Evolutionary conservation across 2,888 invertebrate genomes (phyloP), one percentile per base, ranked within the genome.

Genomic region (Cacoxenus indagator): DNA sequence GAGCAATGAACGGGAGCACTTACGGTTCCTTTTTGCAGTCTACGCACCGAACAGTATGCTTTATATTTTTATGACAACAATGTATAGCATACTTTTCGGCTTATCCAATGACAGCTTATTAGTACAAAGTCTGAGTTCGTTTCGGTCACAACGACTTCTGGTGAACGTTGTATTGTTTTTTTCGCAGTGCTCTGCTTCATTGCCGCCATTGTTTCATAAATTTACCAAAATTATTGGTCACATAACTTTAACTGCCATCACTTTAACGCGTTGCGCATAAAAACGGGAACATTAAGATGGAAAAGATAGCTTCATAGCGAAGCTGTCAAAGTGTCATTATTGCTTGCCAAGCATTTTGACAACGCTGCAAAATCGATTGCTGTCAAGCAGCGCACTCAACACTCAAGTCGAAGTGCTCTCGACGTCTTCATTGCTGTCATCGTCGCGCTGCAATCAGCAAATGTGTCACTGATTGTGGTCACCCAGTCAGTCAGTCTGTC

Each of bases 361-460:
- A 37, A 37, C 37, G 14, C 8, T 37, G 37, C 22, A 17, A 5
- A 51, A 51, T 51, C 48, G 22, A 51, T 22, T 51, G 48, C 19
- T 51, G 48, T n/a, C n/a, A n/a, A 5, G 11, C 45, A 43, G 37
- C 43, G 43, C 65, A 73, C 69, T 73, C 68, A 71, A 71, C 48
- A 72, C 61, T 51, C 9, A 4, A 22, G 48, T 6, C 6, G 19
- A 17, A 22, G 22, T 22, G 22, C 67, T 83, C 73, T 74, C 71
- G 37, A 73, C 76, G 70, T 79, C 73, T 29, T 73, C 70, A 69
- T 72, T 73, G 78, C 59, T 51, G 22, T n/a, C n/a, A n/a, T n/a
- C n/a, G n/a, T n/a, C n/a, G 19, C 22, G 17, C 6, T 51, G 48
- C 48, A 51, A 19, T 51, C 48, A 51, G 48, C 48, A 17, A 4